phyloP scores from a whole-genome alignment of 2,797 vertebrate genomes.

The Sebastes reedi region DNA sequence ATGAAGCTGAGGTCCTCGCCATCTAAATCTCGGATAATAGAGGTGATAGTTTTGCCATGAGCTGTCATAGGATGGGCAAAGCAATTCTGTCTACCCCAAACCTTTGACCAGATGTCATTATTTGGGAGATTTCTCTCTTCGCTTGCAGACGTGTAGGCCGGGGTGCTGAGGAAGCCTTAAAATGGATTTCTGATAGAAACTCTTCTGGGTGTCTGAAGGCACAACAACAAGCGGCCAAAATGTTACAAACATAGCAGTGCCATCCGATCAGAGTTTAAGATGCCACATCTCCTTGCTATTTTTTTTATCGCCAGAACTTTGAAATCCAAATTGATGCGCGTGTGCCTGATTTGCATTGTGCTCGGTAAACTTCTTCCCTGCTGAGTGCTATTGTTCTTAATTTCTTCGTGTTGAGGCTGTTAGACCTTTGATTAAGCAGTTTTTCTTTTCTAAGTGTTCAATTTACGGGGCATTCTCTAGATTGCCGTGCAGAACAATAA shows the following conservation, averaged over 20 bases:
- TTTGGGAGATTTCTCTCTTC: slow-evolving; percentile 16
- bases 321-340: not conserved
- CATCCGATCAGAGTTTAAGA: slow-evolving; percentile 18
- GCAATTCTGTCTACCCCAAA: slow-evolving; percentile 25
- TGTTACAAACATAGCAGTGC: not conserved
- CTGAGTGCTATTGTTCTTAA: slow-evolving; percentile 7
- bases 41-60: slow-evolving; percentile 36
- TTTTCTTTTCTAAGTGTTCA: not conserved
- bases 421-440: slow-evolving; percentile 23
- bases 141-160: slow-evolving; percentile 2
- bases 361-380: not conserved
- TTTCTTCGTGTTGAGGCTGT: not conserved
- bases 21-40: slow-evolving; percentile 45
- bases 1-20: slow-evolving; percentile 3
- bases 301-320: not conserved
- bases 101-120: slow-evolving; percentile 54
- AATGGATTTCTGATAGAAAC: slow-evolving; percentile 20
- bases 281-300: not conserved
- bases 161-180: slow-evolving; percentile 5
- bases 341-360: slow-evolving; percentile 7
- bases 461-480: not conserved
- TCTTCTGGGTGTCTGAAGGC: slow-evolving; percentile 7
- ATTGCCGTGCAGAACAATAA: not conserved
- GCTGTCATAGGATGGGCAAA: slow-evolving; percentile 26
- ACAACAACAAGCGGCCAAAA: not conserved